A percentile compares a stretch with the other conserved stretches of the same genome.
Conservation (phyloP, 2,797 vertebrate genomes). For the Thaleichthys pacificus region DNA sequence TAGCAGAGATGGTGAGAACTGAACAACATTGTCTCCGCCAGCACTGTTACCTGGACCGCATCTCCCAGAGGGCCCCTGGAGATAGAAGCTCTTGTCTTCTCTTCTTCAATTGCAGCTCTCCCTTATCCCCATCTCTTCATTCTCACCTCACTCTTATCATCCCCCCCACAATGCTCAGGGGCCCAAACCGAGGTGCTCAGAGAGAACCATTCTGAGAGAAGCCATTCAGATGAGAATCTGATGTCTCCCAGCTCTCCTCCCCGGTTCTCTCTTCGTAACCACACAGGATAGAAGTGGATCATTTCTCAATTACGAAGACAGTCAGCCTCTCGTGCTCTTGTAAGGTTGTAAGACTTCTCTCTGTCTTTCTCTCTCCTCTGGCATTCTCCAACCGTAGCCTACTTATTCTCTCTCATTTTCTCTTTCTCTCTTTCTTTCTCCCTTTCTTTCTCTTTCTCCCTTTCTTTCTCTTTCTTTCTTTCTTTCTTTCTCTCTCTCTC, state of each 20-base stretch:
- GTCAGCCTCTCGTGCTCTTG: slow-evolving; percentile 6
- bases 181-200: slow-evolving; percentile 30
- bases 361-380: slow-evolving; percentile 1
- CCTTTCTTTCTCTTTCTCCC: slow-evolving; percentile 16
- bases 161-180: slow-evolving; percentile 28
- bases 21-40: not conserved
- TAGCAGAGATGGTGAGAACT: not conserved
- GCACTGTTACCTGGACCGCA: not conserved
- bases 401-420: slow-evolving; percentile 9
- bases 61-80: slow-evolving; percentile 1
- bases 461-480: slow-evolving; percentile 12
- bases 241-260: slow-evolving; percentile 32
- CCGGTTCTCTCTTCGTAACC: slow-evolving; percentile 9
- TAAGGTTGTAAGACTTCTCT: not conserved
- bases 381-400: not conserved
- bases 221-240: slow-evolving; percentile 52
- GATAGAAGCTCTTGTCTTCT: slow-evolving; percentile 44
- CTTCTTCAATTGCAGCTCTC: slow-evolving; percentile 27
- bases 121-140: not conserved
- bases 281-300: slow-evolving; percentile 32
- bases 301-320: slow-evolving; percentile 43
- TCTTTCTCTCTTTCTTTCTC: slow-evolving; percentile 11
- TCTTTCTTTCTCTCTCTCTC: not conserved
- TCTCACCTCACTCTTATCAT: slow-evolving; percentile 16
- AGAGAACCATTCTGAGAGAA: slow-evolving; percentile 44